phyloP scores from a whole-genome alignment of 2,888 invertebrate species.

The Pseudococcus jackbeardsleyi region DNA sequence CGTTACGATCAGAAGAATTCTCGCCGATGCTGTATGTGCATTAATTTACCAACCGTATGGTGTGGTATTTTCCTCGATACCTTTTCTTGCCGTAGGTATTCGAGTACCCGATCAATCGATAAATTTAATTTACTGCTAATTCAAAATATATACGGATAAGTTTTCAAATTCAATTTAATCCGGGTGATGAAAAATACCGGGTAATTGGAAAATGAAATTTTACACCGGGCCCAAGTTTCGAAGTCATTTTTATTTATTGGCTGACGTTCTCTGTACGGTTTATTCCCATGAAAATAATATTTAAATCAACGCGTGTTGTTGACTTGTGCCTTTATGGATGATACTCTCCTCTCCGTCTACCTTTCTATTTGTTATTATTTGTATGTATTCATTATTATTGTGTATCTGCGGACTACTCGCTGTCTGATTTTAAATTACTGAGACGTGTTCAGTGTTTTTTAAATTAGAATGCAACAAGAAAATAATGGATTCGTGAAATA shows the following conservation, averaged over 20 bases:
- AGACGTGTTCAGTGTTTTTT: too few relatives aligned
- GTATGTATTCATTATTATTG: too few relatives aligned
- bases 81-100: neutral
- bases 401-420: too few relatives aligned
- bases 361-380: too few relatives aligned
- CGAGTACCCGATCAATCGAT: neutral
- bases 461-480: too few relatives aligned
- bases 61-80: neutral
- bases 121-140: neutral
- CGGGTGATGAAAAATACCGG: neutral
- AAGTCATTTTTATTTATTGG: neutral
- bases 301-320: neutral
- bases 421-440: too few relatives aligned
- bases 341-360: too few relatives aligned
- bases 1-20: neutral
- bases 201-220: constrained; percentile 23
- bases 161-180: constrained; percentile 1
- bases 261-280: neutral
- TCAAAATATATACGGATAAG: constrained; percentile 17
- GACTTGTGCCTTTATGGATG: neutral
- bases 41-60: neutral
- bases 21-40: neutral
- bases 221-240: neutral
- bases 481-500: too few relatives aligned
- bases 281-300: constrained; percentile 22